Evolutionary conservation across 2,888 invertebrate species (phyloP), one percentile per base, ranked within the genome.

Genomic region (Nasonia oneida): DNA sequence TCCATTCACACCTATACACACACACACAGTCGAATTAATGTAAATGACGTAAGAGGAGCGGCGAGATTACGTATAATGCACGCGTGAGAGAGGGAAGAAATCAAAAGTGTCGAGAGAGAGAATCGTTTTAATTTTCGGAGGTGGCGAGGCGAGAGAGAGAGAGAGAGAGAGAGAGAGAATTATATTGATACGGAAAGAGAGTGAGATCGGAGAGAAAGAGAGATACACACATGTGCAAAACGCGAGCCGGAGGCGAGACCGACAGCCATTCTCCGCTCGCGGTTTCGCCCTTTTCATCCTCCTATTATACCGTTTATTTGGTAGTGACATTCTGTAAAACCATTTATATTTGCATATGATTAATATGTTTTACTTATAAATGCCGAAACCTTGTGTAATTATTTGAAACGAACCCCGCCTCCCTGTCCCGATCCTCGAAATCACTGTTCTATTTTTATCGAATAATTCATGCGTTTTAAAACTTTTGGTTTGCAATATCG

Each of bases 331-430:
- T 90, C 90, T 92, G 92, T 92, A 92, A 92, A 91, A 91, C 90
- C 91, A 92, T 92, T 92, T 92, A 92, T 92, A 92, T 92, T 92
- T 92, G 90, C 92, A 92, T 92, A 92, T 90, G 89, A 92, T 92
- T 91, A 92, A 92, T 91, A 92, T 92, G 92, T 92, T 92, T 92
- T 92, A 92, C 90, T 92, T 92, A 92, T 89, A 91, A 87, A 77
- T 83, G 76, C 75, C 33, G 73, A 85, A 85, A n/a, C 10, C 2
- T 23, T 50, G 73, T 53, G 18, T 70, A 15, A 4, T 86, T 86
- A 78, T 83, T 87, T 75, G 1, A 15, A 0, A 14, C 14, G 23
- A 23, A 23, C 23, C 23, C 23, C 23, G 33, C 81, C 75, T 61
- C 74, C 33, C 53, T 39, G 10, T 23, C 67, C 42, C 78, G 3